Base-by-base conservation (phyloP, 64 coral and sea anemone species). In the Cladopsammia gracilis region DNA sequence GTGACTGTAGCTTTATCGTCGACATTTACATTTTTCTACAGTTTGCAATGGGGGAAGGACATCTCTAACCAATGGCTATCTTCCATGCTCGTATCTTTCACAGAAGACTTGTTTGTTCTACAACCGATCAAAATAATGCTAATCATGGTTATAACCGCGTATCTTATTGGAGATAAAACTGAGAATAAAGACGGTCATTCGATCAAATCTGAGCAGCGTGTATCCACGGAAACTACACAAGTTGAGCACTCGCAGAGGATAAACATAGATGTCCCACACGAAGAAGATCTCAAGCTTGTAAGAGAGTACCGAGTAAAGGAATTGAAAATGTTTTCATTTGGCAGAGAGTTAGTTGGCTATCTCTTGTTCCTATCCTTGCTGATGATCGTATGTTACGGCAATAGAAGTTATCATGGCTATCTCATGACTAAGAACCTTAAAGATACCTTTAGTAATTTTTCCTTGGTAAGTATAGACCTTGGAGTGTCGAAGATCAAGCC, bases 31-130 rank as follows among this genome's bases (percentile, higher is more conserved):
- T 73, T 94, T 72, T 89, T 89, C 77, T 94, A 83, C 66, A 94
- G 93, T 47, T 83, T 94, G 77, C 48, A 83, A 77, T 94, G 93
- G 93, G 93, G 93, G 0, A 89, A 94, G 26, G 93, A 94, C 10
- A 94, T 82, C 3, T 83, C 92, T 22, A 86, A 94, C 34, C 75
- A 94, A 26, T 94, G 93, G 93, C 46, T 94, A 1, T 78, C 86
- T 2, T 94, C 93, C 4, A 83, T 94, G 86, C 68, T 94, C 2
- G 86, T 94, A 15, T 94, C 93, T 5, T 89, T 94, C 62, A 89
- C 88, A 34, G 85, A 89, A 59, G 92, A 94, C 64, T 26, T 87
- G 16, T 94, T 94, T 74, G 86, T 94, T 71, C 44, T 78, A 6
- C 92, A 94, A 73, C 92, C 92, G 2, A 79, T 94, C 22, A 94